Percentiles rank a stretch among this genome's conserved stretches.
Evolutionary conservation across 2,113 vertebrate species (phyloP).

Genomic region (Microtus pennsylvanicus): DNA sequence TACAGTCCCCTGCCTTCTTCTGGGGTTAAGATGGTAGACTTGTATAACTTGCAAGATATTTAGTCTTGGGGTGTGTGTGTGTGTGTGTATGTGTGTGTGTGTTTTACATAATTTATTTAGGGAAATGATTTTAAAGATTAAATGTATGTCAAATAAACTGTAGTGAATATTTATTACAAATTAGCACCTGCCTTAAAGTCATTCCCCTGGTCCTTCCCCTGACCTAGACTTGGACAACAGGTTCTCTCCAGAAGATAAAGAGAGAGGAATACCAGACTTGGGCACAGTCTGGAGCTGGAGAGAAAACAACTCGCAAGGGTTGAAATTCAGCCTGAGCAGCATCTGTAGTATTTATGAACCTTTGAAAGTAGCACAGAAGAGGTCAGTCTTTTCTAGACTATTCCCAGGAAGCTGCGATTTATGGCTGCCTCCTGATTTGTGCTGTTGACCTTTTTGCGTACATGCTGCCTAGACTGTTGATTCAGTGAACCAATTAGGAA

Average conservation of each 20-base stretch:
- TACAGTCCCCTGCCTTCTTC: background rate
- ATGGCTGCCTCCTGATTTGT: background rate
- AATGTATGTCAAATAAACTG: background rate
- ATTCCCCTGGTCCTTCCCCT: background rate
- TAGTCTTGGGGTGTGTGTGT: background rate
- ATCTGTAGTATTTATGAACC: background rate
- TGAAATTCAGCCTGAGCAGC: background rate
- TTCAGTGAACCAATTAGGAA: background rate
- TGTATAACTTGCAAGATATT: background rate
- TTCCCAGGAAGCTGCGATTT: constrained; percentile 9
- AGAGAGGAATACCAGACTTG: background rate
- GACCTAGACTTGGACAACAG: background rate
- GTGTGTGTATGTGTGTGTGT: background rate
- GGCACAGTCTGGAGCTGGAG: background rate
- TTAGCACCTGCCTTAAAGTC: background rate
- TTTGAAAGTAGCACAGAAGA: background rate
- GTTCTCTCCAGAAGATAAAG: background rate
- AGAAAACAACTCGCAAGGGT: background rate
- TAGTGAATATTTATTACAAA: background rate
- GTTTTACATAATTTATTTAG: background rate
- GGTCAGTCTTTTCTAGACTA: constrained; percentile 21
- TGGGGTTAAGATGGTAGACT: background rate
- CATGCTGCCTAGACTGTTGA: background rate
- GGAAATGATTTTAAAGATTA: constrained; percentile 24
- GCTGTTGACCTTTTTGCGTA: background rate